A percentile compares a stretch with the other conserved stretches of the same genome.
phyloP scores from a whole-genome alignment of 2,113 vertebrate species.

The Cyanoderma ruficeps region DNA sequence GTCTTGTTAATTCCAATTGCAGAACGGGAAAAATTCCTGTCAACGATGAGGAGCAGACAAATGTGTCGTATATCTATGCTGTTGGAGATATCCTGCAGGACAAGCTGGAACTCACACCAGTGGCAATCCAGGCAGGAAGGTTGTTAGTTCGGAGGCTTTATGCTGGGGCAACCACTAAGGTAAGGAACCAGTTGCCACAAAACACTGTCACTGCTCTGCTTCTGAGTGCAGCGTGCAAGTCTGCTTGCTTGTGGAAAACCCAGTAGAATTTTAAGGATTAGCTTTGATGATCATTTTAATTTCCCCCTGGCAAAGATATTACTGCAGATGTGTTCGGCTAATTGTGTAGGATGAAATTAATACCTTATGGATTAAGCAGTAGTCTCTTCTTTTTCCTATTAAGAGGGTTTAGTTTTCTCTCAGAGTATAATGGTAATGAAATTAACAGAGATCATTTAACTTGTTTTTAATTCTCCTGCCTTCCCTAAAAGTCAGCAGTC shows the following conservation, averaged over 20 bases:
- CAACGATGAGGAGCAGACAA: constrained; percentile 82
- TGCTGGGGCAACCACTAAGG: constrained; percentile 69
- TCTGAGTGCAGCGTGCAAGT: not conserved
- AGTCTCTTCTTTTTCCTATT: not conserved
- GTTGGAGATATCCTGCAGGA: constrained; percentile 81
- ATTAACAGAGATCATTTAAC: constrained; percentile 2
- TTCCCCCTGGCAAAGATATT: not conserved
- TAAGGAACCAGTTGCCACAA: constrained; percentile 27
- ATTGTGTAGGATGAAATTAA: not conserved
- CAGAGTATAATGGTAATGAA: not conserved
- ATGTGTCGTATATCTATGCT: constrained; percentile 79
- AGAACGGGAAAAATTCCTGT: constrained; percentile 85
- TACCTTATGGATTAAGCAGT: not conserved
- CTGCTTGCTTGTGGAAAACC: not conserved
- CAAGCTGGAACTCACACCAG: constrained; percentile 78
- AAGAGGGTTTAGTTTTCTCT: constrained; percentile 1
- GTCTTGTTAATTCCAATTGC: not conserved
- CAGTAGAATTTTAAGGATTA: not conserved
- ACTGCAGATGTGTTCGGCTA: not conserved
- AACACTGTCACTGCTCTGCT: not conserved
- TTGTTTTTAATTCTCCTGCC: not conserved
- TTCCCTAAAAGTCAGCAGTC: not conserved
- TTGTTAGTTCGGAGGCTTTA: constrained; percentile 80
- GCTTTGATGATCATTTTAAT: not conserved
- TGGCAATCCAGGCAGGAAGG: constrained; percentile 84